Conservation (phyloP, 2,113 vertebrate species). For the Hipposideros armiger region DNA sequence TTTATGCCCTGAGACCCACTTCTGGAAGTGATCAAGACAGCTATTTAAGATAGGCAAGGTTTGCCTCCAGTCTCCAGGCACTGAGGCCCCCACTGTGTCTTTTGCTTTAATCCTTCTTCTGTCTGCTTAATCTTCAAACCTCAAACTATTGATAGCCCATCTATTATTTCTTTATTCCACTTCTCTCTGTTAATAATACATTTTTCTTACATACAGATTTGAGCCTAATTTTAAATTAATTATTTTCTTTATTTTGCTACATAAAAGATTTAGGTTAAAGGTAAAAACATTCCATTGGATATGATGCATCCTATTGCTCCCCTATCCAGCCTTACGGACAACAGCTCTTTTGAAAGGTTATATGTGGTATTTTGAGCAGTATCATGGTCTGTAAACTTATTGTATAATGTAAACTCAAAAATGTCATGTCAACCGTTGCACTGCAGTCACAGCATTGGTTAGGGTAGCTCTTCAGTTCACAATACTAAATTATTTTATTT, state of each 20-base stretch:
- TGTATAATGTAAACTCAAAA: not conserved
- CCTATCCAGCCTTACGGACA: no score
- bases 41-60: not conserved
- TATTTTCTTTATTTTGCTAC: not conserved
- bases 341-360: not conserved
- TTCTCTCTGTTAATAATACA: not conserved
- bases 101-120: not conserved
- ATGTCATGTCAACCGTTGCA: rapidly evolving
- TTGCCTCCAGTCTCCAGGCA: not conserved
- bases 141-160: not conserved
- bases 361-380: not conserved
- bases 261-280: not conserved
- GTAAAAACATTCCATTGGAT: not conserved
- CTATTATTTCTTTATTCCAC: not conserved
- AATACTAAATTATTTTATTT: not conserved
- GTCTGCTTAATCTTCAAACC: not conserved
- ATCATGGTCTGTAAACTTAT: no score
- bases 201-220: conserved; percentile 3
- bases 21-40: not conserved
- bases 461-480: not conserved
- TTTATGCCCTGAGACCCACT: not conserved
- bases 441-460: not conserved
- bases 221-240: not conserved
- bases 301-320: no score
- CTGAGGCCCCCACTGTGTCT: not conserved